Percentiles rank a stretch among this genome's conserved stretches.
phyloP scores from a whole-genome alignment of 2,797 vertebrate species.

The Melanitta fusca region DNA sequence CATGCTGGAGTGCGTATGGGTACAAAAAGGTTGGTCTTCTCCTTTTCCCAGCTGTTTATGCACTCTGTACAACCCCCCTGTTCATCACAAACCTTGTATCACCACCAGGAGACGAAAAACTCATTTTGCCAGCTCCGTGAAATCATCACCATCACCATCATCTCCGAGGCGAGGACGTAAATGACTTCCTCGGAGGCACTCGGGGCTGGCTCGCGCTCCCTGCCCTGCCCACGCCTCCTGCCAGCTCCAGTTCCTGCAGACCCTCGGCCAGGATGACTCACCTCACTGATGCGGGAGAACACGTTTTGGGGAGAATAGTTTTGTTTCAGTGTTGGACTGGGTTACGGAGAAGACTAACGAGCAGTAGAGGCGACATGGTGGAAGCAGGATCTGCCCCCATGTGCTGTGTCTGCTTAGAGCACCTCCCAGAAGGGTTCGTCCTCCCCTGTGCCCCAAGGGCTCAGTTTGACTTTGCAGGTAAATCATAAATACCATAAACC shows the following conservation, averaged over 20 bases:
- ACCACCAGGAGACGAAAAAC: not conserved
- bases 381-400: not conserved
- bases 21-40: not conserved
- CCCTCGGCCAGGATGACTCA: not conserved
- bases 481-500: too few species aligned
- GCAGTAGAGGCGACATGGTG: not conserved
- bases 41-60: not conserved
- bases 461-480: not conserved
- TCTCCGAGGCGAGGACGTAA: not conserved
- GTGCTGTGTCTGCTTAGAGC: not conserved
- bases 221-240: not conserved
- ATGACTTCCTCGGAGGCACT: not conserved
- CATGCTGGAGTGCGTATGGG: accelerated
- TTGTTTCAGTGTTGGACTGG: not conserved
- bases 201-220: not conserved
- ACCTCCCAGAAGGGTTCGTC: not conserved
- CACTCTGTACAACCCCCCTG: not conserved
- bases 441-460: not conserved
- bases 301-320: not conserved
- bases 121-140: not conserved
- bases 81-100: not conserved
- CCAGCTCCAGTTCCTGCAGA: not conserved
- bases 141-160: not conserved
- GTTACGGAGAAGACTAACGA: accelerated
- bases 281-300: not conserved